phyloP scores from a whole-genome alignment of 2,888 invertebrate genomes.

The Drosophila subsilvestris region DNA sequence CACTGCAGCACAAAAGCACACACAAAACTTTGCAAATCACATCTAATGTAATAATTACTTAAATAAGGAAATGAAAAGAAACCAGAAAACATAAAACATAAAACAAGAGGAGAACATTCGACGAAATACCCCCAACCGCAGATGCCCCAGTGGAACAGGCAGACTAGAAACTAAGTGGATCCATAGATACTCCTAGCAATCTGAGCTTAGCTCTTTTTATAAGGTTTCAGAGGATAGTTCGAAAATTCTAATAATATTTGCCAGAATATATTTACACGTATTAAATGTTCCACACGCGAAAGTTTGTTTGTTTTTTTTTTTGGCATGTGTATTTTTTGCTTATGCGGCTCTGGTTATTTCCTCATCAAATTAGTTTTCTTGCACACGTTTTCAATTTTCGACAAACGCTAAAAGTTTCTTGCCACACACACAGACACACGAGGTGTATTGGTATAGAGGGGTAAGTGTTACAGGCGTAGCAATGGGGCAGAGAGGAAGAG shows the following conservation, averaged over 20 bases:
- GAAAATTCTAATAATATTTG: neutral
- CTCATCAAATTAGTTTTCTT: slow-evolving; percentile 70
- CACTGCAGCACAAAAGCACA: slow-evolving; percentile 25
- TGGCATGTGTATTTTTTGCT: slow-evolving; percentile 23
- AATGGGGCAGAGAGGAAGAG: neutral
- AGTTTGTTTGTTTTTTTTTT: slow-evolving; percentile 1
- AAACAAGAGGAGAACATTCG: neutral
- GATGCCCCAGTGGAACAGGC: too few species aligned
- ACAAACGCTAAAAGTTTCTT: slow-evolving; percentile 43
- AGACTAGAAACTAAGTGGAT: neutral
- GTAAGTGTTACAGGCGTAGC: too few species aligned
- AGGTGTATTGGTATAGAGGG: neutral
- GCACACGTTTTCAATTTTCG: slow-evolving; percentile 74
- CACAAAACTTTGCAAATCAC: slow-evolving; percentile 18
- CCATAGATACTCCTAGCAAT: neutral
- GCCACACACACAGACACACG: slow-evolving; percentile 20
- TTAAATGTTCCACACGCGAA: slow-evolving; percentile 42
- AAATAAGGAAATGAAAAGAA: neutral
- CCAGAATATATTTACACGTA: slow-evolving; percentile 13
- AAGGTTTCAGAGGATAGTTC: too few species aligned
- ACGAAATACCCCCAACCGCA: too few species aligned
- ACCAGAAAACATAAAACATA: neutral
- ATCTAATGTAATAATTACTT: neutral
- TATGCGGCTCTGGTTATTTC: slow-evolving; percentile 54
- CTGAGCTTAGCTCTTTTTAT: neutral